phyloP scores from a whole-genome alignment of 2,888 invertebrate genomes.

The Lochmaea crataegi region DNA sequence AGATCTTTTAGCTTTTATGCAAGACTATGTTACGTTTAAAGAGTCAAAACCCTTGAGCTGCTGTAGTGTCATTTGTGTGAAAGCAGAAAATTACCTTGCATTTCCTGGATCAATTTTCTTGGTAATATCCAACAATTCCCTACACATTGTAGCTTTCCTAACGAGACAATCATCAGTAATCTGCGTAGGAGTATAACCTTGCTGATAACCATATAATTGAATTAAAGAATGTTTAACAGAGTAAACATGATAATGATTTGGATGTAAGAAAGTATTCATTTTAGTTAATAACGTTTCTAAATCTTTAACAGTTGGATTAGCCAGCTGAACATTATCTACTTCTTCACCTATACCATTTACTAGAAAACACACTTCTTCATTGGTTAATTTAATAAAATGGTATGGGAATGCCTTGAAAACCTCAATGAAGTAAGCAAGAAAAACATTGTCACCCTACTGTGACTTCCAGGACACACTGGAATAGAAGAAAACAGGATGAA shows the following conservation, averaged over 20 bases:
- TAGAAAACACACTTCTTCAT: conserved; percentile 61
- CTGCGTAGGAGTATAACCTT: conserved; percentile 64
- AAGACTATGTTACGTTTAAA: too few species aligned
- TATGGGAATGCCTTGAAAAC: too few species aligned
- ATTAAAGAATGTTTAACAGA: conserved; percentile 77
- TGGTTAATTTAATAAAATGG: conserved; percentile 72
- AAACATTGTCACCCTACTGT: too few species aligned
- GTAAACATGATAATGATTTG: conserved; percentile 74
- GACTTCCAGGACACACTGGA: too few species aligned
- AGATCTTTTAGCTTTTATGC: too few species aligned
- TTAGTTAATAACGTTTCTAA: conserved; percentile 75
- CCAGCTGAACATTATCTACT: conserved; percentile 73
- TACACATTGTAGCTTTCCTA: conserved; percentile 74
- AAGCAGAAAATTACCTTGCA: conserved; percentile 63
- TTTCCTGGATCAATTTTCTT: conserved; percentile 76
- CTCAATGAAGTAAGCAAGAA: too few species aligned
- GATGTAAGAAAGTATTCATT: conserved; percentile 73
- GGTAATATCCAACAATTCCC: conserved; percentile 71
- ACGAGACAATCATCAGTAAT: conserved; percentile 70
- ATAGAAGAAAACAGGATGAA: too few species aligned
- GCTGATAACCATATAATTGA: conserved; percentile 79
- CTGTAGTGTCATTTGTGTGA: too few species aligned
- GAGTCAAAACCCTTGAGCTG: too few species aligned
- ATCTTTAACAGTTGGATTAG: conserved; percentile 67
- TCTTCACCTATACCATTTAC: conserved; percentile 75